Evolutionary conservation across 2,113 vertebrate genomes (phyloP).

Genomic region (Amia ocellicauda): DNA sequence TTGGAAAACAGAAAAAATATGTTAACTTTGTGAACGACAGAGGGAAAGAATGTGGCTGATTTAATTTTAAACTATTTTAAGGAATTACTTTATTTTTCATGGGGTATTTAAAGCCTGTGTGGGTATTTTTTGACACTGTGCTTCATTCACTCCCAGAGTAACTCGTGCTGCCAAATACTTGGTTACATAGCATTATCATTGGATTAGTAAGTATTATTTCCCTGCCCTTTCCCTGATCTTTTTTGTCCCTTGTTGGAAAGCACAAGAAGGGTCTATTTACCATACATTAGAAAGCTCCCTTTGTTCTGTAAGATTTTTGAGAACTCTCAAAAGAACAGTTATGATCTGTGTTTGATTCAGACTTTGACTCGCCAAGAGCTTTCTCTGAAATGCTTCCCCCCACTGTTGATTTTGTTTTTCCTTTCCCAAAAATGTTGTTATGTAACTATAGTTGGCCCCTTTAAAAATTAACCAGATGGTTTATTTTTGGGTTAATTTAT

Average conservation of each 20-base stretch:
- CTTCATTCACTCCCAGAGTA: too few species aligned
- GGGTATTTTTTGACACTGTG: too few species aligned
- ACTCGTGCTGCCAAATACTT: too few species aligned
- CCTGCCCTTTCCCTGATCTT: constrained; percentile 17
- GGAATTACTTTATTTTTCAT: too few species aligned
- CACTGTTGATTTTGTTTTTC: neutral
- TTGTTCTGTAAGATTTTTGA: constrained; percentile 32
- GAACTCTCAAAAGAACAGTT: constrained; percentile 25
- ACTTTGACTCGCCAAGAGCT: constrained; percentile 35
- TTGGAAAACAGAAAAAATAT: too few species aligned
- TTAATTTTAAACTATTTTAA: too few species aligned
- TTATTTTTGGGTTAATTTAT: too few species aligned
- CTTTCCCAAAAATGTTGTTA: constrained; percentile 17
- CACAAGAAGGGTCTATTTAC: constrained; percentile 42
- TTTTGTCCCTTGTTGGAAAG: constrained; percentile 24
- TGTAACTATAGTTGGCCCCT: constrained; percentile 17
- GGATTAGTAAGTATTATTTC: constrained; percentile 37
- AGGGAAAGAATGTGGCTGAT: too few species aligned
- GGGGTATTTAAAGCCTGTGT: too few species aligned
- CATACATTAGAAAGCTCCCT: constrained; percentile 27
- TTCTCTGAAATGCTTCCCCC: neutral
- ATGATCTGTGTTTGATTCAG: constrained; percentile 20
- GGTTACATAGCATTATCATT: constrained; percentile 28
- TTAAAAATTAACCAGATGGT: constrained; percentile 31
- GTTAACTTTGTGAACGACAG: too few species aligned